A percentile compares a stretch with the other conserved stretches of the same genome.
phyloP scores from a whole-genome alignment of 2,888 invertebrate genomes.

The Protonemura montana region DNA sequence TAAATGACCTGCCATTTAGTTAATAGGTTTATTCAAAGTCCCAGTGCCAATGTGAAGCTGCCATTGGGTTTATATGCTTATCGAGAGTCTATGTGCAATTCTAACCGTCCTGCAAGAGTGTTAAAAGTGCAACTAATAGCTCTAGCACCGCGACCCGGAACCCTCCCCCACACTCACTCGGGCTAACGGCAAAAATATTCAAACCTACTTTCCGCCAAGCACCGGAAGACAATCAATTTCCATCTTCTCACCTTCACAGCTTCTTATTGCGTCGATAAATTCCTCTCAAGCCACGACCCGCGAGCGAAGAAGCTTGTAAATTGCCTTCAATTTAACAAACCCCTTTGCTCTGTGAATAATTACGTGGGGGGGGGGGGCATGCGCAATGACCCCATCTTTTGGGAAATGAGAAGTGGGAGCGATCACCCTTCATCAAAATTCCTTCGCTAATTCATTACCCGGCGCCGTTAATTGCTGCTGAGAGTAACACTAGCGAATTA shows the following conservation, averaged over 20 bases:
- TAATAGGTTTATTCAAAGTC: too few relatives aligned
- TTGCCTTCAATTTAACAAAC: neutral
- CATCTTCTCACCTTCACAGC: neutral
- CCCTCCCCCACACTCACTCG: neutral
- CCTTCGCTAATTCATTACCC: neutral
- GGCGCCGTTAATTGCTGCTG: neutral
- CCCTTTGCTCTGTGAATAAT: neutral
- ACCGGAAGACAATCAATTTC: neutral
- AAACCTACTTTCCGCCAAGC: neutral
- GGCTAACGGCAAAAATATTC: neutral
- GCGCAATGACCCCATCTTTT: neutral
- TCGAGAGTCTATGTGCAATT: too few relatives aligned
- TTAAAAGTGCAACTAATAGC: too few relatives aligned
- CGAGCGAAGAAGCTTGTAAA: neutral
- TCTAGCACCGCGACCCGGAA: too few relatives aligned
- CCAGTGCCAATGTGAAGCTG: too few relatives aligned
- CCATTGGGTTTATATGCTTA: too few relatives aligned
- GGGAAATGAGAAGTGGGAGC: neutral
- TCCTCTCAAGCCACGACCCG: neutral
- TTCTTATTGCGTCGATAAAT: constrained; percentile 7
- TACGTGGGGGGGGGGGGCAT: neutral
- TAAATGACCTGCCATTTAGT: too few relatives aligned
- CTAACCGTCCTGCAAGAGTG: too few relatives aligned
- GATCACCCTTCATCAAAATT: neutral
- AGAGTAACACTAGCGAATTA: neutral